Conservation (phyloP, 2,113 vertebrate species). For the Phalacrocorax pelagicus region DNA sequence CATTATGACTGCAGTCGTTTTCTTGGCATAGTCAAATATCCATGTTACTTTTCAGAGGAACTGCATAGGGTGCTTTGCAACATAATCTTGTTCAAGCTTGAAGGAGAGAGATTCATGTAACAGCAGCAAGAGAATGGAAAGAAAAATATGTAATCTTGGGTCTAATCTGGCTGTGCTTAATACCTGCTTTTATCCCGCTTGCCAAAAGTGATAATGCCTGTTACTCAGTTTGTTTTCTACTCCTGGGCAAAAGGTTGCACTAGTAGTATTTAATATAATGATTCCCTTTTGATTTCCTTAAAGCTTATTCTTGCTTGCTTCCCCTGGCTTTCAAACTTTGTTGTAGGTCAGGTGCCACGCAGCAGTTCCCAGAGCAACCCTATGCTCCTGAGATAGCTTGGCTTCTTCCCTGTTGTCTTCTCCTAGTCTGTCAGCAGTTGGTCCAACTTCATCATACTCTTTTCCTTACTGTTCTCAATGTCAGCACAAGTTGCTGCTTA, state of each 20-base stretch:
- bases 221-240: background rate
- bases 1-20: background rate
- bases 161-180: background rate
- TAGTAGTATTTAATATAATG: background rate
- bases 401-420: background rate
- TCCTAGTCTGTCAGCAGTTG: background rate
- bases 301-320: background rate
- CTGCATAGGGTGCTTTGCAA: background rate
- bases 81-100: background rate
- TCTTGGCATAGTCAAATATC: background rate
- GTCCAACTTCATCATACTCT: background rate
- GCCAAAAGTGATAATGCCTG: background rate
- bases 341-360: background rate
- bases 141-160: background rate
- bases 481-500: background rate
- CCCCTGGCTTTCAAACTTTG: background rate
- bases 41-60: background rate
- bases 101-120: background rate
- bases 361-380: background rate
- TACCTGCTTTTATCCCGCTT: background rate
- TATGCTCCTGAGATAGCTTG: background rate
- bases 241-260: background rate
- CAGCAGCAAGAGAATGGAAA: background rate
- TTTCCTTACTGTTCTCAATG: background rate
- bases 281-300: background rate